Evolutionary conservation across 2,888 invertebrate species (phyloP), one percentile per base, ranked within the genome.

Genomic region (Tuberolachnus salignus): DNA sequence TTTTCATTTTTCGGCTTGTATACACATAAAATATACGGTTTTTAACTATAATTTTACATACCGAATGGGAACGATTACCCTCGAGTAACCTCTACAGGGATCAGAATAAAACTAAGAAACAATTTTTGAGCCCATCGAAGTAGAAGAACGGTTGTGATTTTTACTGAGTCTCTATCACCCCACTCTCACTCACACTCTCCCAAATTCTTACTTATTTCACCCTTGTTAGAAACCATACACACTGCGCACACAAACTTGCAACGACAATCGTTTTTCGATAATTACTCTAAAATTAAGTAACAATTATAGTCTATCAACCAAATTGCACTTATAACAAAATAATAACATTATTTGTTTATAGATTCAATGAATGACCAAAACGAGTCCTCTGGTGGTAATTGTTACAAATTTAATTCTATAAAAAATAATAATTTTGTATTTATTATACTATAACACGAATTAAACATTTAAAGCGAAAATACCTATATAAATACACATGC

Each of bases 221-320:
- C 55, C 23, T 26, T 9, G 53, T 26, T 16, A 42, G 75, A 14
- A 16, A 19, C 13, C 64, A 16, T 67, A 67, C 57, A 67, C 57
- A 26, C 57, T 67, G 64, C 44, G 75, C 66, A 57, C 75, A 75
- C 66, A 67, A 75, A 66, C 66, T 34, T 34, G 34, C 34, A 16
- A 67, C 75, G 49, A 75, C 59, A 66, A 75, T 75, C 75, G 57
- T 75, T 75, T 67, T 21, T 69, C 67, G 21, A 21, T 42, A 49
- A 69, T 34, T 19, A 67, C 67, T n/a, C n/a, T n/a, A n/a, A n/a
- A n/a, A n/a, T n/a, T n/a, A n/a, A n/a, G n/a, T n/a, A n/a, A n/a
- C n/a, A n/a, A n/a, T n/a, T n/a, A n/a, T n/a, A n/a, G n/a, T n/a
- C n/a, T n/a, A n/a, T n/a, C n/a, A n/a, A n/a, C n/a, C n/a, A n/a